Conservation (phyloP, 37 sponge, comb jelly and placozoan genomes). For the Ephydatia muelleri region DNA sequence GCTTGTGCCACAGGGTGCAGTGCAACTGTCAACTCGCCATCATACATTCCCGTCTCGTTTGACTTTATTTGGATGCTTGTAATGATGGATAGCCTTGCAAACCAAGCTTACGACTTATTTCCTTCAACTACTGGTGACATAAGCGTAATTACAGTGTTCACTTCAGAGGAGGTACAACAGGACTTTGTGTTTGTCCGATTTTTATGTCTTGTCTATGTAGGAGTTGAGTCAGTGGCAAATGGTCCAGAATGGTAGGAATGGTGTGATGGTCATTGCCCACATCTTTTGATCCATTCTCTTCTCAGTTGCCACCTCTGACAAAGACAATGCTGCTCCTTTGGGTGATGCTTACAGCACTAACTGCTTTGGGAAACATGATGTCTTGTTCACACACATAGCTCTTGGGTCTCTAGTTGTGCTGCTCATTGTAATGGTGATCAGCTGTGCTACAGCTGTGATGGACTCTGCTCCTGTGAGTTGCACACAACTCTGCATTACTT, state of each 20-base stretch:
- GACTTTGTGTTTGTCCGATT: too few species aligned
- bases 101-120: not conserved
- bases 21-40: not conserved
- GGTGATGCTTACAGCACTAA: not conserved
- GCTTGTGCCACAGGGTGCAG: not conserved
- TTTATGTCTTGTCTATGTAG: not conserved
- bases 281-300: not conserved
- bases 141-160: not conserved
- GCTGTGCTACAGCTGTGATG: not conserved
- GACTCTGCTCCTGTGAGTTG: not conserved
- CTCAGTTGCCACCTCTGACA: not conserved
- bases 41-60: not conserved
- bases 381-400: not conserved
- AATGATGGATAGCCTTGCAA: not conserved
- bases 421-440: not conserved
- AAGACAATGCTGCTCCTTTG: not conserved
- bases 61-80: not conserved
- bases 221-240: not conserved
- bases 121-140: not conserved
- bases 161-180: not conserved
- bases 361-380: not conserved
- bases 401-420: not conserved
- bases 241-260: not conserved
- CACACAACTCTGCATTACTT: not conserved
- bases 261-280: not conserved